These are phyloP conservation scores for Noctua fimbriata DNA, from an alignment of 2,888 invertebrate genomes.

Conservation along the genomic window DNA sequence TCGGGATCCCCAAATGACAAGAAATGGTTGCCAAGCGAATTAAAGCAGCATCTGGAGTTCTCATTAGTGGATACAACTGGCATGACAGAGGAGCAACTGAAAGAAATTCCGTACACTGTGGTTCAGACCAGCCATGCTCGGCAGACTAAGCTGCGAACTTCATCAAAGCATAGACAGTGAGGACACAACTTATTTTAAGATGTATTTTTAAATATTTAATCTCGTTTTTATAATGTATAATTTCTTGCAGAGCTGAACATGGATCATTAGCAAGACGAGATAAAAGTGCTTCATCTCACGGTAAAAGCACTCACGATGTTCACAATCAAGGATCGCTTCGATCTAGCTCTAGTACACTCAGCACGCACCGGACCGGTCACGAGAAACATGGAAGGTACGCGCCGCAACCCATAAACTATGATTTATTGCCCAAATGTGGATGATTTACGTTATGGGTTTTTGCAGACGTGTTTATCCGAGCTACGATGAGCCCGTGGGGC, in stretches of 20 bases:
- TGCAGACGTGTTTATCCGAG: slow-evolving; percentile 86
- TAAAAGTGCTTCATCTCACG: slow-evolving; percentile 81
- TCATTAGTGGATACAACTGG: slow-evolving; percentile 96
- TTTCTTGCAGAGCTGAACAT: slow-evolving; percentile 76
- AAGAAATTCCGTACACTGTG: slow-evolving; percentile 97
- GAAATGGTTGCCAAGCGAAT: slow-evolving; percentile 93
- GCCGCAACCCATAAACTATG: slow-evolving; percentile 50
- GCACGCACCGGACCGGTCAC: slow-evolving; percentile 64
- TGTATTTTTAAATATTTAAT: neutral
- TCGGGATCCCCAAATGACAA: slow-evolving; percentile 94
- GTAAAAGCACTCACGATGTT: slow-evolving; percentile 81
- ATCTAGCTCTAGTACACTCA: slow-evolving; percentile 90
- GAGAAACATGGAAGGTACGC: slow-evolving; percentile 66
- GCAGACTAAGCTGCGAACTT: slow-evolving; percentile 89
- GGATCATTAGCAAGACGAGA: slow-evolving; percentile 86
- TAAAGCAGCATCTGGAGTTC: slow-evolving; percentile 96
- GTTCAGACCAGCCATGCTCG: slow-evolving; percentile 93
- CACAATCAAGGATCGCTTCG: slow-evolving; percentile 90
- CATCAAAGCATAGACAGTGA: slow-evolving; percentile 86
- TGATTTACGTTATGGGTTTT: slow-evolving; percentile 68
- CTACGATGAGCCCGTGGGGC: slow-evolving; percentile 82
- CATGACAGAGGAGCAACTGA: slow-evolving; percentile 96
- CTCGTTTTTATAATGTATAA: neutral
- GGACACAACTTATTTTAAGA: slow-evolving; percentile 50
- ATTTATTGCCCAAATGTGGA: slow-evolving; percentile 63